These are phyloP conservation scores for Elmis aenea DNA, from an alignment of 2,888 invertebrate species.

Conservation along the genomic window DNA sequence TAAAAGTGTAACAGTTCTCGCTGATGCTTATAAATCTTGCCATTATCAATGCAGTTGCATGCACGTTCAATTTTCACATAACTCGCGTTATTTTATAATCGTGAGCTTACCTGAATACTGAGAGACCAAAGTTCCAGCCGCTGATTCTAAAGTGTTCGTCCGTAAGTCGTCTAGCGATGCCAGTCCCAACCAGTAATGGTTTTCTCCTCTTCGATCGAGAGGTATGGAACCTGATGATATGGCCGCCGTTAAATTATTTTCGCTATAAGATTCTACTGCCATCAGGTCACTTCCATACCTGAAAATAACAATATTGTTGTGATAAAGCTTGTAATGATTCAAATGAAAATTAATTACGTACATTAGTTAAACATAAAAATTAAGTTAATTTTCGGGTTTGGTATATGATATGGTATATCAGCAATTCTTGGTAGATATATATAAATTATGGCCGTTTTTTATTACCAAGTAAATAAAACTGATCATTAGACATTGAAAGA, in stretches of 20 bases:
- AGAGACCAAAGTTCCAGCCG: constrained; percentile 82
- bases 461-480: too few species aligned
- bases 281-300: constrained; percentile 95
- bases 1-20: constrained; percentile 6
- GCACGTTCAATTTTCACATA: too few species aligned
- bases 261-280: constrained; percentile 82
- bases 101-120: constrained; percentile 73
- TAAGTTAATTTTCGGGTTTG: background rate
- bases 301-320: too few species aligned
- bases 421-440: too few species aligned
- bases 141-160: constrained; percentile 92
- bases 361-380: constrained; percentile 4
- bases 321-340: too few species aligned
- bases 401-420: too few species aligned
- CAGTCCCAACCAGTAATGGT: constrained; percentile 86
- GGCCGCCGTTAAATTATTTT: constrained; percentile 85
- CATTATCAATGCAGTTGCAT: too few species aligned
- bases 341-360: constrained; percentile 14
- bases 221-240: constrained; percentile 64
- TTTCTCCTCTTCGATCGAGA: constrained; percentile 57
- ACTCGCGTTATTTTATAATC: too few species aligned
- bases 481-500: too few species aligned
- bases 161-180: constrained; percentile 86
- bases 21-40: too few species aligned
- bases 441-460: too few species aligned